Base-by-base conservation (phyloP, 2,113 vertebrate genomes). In the Hypocryptadius cinnamomeus region DNA sequence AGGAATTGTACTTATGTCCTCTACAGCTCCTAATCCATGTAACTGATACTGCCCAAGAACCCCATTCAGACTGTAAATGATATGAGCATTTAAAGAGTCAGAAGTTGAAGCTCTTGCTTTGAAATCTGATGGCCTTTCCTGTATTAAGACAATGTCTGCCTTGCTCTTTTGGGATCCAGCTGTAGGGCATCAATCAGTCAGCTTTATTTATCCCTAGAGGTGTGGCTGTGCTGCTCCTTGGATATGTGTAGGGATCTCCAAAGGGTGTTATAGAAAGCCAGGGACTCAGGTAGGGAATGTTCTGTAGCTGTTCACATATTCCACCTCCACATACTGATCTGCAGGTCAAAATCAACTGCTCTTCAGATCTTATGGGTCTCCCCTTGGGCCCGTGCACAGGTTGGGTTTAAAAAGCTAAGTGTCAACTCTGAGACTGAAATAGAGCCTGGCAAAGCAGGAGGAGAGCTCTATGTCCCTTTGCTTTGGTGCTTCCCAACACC, bases 11-110 rank as follows among this genome's bases (percentile, higher is more conserved):
- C 79, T 95, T 80, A 88, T 81, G 87, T 94, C 85, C 81, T 95
- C 65, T 90, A 74, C 72, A 83, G 87, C 87, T 91, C 57, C 89
- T 95, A 92, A 88, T 88, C 81, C 74, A 24, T 84, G 79, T 90
- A 95, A 94, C 59, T 28, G 79, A 94, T 95, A 87, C 79, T 92
- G 74, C 76, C 80, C 70, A 72, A 83, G 92, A 91, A 94, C 79
- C 47, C 69, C 45, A 54, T 85, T 95, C 91, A 87, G 84, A 39
- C 72, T 93, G 89, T 68, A 96, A 92, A 94, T 78, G 73, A 94
- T 76, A 92, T 51, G 86, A 91, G 31, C 61, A 79, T 74, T 94
- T 93, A 95, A 90, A 91, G 76, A 81, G 71, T 47, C 7, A 82
- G 42, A 79, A 51, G 72, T 60, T 84, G 78, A 94, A 92, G 85